Evolutionary conservation across 2,797 vertebrate species (phyloP).

Genomic region (Tympanoctomys barrerae): DNA sequence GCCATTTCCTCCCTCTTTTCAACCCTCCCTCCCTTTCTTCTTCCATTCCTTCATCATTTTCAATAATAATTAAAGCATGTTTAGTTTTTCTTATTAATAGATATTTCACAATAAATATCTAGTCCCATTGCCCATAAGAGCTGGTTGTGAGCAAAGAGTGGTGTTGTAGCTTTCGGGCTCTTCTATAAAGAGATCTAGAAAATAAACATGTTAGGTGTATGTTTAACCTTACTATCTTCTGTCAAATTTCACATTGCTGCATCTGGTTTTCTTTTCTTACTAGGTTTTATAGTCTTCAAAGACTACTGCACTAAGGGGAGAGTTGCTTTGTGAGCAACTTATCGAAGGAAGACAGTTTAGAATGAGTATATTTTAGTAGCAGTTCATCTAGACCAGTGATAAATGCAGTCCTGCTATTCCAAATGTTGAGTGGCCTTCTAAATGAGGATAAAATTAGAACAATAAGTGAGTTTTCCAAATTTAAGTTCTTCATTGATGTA

Average conservation of each 20-base stretch:
- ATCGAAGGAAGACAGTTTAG: neutral
- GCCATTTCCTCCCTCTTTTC: accelerated
- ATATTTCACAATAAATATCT: neutral
- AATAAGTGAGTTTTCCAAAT: neutral
- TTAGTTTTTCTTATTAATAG: neutral
- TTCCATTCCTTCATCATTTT: neutral
- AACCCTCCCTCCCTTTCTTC: neutral
- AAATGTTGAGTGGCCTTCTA: neutral
- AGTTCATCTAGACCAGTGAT: neutral
- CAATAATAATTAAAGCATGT: neutral
- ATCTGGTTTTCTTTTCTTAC: constrained; percentile 36
- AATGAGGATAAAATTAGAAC: constrained; percentile 4
- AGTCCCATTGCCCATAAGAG: neutral
- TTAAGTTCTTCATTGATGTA: constrained; percentile 8
- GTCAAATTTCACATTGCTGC: neutral
- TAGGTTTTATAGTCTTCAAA: constrained; percentile 17
- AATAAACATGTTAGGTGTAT: neutral
- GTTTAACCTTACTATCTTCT: constrained; percentile 20
- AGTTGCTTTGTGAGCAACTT: constrained; percentile 34
- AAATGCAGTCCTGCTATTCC: neutral
- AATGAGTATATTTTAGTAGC: neutral
- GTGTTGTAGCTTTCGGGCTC: neutral
- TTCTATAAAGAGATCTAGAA: constrained; percentile 5
- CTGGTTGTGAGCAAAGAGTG: neutral
- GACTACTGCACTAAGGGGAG: neutral